A percentile compares a stretch with the other conserved stretches of the same genome.
phyloP scores from a whole-genome alignment of 2,888 invertebrate genomes.

The Diaperis boleti region DNA sequence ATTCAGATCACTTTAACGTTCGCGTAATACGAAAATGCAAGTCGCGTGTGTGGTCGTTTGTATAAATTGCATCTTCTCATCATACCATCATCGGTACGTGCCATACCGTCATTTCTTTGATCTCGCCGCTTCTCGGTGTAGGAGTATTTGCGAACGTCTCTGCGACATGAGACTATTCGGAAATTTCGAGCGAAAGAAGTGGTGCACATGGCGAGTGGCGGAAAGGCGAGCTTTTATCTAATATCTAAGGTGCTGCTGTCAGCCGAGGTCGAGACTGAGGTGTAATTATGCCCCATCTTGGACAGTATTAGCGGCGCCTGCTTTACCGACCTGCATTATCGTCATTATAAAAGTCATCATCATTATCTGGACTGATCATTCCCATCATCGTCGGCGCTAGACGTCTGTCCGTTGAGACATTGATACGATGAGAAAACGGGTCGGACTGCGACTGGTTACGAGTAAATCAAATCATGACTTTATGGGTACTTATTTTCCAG shows the following conservation, averaged over 20 bases:
- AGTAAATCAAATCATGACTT: constrained; percentile 8
- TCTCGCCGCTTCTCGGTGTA: constrained; percentile 36
- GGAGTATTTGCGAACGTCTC: constrained; percentile 28
- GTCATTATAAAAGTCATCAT: constrained; percentile 67
- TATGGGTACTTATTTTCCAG: not conserved
- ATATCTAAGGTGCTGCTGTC: constrained; percentile 58
- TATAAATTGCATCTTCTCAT: constrained; percentile 39
- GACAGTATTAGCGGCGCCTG: constrained; percentile 65
- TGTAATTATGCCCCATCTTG: constrained; percentile 63
- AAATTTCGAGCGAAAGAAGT: constrained; percentile 7
- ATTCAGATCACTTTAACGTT: too few species aligned
- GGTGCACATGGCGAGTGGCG: constrained; percentile 35
- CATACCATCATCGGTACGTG: constrained; percentile 39
- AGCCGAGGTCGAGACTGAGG: constrained; percentile 58
- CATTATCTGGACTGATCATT: constrained; percentile 63
- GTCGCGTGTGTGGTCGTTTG: constrained; percentile 40
- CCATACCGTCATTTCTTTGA: constrained; percentile 33
- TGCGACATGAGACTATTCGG: constrained; percentile 7
- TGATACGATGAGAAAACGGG: constrained; percentile 28
- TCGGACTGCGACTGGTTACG: not conserved
- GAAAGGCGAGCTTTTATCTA: constrained; percentile 55
- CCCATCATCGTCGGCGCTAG: constrained; percentile 27
- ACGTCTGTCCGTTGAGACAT: constrained; percentile 43
- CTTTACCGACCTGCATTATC: constrained; percentile 64
- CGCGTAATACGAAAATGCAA: not conserved